Base-by-base conservation (phyloP, 2,797 vertebrate species). In the Pseudopleuronectes americanus region DNA sequence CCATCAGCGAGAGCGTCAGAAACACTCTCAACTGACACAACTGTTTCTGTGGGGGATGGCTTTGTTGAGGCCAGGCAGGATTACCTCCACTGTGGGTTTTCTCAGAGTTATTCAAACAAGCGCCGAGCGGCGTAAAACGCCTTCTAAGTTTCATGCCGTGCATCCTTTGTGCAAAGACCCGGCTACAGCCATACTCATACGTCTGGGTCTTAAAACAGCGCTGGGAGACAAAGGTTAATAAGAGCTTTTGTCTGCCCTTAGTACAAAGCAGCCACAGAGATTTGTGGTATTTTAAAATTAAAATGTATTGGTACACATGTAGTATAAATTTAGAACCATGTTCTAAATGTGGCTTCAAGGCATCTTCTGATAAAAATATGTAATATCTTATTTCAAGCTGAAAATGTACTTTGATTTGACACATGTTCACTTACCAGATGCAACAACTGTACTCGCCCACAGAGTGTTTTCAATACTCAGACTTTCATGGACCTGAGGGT, bases 361-460 rank as follows among this genome's bases (percentile, higher is more conserved):
- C 23, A 33, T 47, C 9, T 17, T 52, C 41, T n/a, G 7, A 14
- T 8, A 33, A 43, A 38, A 45, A 47, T 1, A 9, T 1, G 0
- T 47, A 1, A 1, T 10, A n/a, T 38, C 19, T 56, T 1, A 45
- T 65, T 38, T 60, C 10, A 54, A 54, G 2, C 36, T 6, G 22
- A 53, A 49, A 43, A 21, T 38, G 6, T 0, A 43, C 41, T 43
- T 43, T 43, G 12, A 19, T 17, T 17, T 6, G 36, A 38, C 43
- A 19, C 1, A 45, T 0, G 12, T 12, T 31, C 10, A 81, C 93
- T 93, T 71, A 99, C 98, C 98, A 60, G 98, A 99, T 22, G 98
- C 98, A 28, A 99, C 98, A 41, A 99, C 92, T 0, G 98, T 98
- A 94, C 98, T 97, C 52, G 98, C 97, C 98, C 98, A 98, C 26